phyloP scores from a whole-genome alignment of 2,888 invertebrate genomes.

The Andrena fulva region DNA sequence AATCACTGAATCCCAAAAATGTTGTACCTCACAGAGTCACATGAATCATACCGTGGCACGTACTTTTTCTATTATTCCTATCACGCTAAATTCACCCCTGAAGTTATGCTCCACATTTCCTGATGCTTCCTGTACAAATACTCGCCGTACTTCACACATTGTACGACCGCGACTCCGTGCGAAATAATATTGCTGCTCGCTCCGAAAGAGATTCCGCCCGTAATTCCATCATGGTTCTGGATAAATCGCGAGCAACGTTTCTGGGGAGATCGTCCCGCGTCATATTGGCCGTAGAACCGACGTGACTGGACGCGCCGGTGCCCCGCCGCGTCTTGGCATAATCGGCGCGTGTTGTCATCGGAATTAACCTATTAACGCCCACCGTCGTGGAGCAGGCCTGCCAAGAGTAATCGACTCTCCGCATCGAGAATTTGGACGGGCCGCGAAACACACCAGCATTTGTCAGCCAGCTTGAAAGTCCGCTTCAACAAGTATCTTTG shows the following conservation, averaged over 20 bases:
- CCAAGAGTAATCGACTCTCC: constrained; percentile 73
- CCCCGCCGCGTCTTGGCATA: constrained; percentile 64
- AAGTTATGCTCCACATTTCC: no score
- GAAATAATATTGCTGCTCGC: background rate
- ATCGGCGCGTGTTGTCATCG: constrained; percentile 68
- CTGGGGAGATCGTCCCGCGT: background rate
- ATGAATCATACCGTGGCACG: no score
- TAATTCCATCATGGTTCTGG: background rate
- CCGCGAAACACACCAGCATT: constrained; percentile 65
- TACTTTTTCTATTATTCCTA: no score
- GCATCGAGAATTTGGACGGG: constrained; percentile 71
- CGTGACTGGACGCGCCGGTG: constrained; percentile 33
- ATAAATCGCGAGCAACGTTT: constrained; percentile 2
- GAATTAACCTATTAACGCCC: constrained; percentile 75
- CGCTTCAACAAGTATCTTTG: constrained; percentile 66
- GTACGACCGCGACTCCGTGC: background rate
- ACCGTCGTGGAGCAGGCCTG: constrained; percentile 57
- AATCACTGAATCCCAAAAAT: no score
- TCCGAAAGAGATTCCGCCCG: background rate
- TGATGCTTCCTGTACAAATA: background rate
- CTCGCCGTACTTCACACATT: background rate
- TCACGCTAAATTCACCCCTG: no score
- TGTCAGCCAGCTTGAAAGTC: constrained; percentile 68
- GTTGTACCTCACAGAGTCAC: no score
- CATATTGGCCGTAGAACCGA: constrained; percentile 16